These are phyloP conservation scores for Argyresthia albistria DNA, from an alignment of 2,888 invertebrate genomes.

Conservation along the genomic window DNA sequence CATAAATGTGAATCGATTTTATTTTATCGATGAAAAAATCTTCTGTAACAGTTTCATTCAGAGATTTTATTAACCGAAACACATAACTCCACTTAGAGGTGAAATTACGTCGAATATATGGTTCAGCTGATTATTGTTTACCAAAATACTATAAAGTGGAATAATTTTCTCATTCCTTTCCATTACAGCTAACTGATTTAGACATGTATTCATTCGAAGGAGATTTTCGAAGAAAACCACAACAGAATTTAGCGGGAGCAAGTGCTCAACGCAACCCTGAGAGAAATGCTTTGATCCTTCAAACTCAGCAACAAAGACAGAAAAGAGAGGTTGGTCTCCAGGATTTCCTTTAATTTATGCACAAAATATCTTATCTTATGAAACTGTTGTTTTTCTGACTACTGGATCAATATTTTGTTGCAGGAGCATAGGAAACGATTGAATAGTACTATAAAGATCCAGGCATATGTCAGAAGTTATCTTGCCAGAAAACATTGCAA, in stretches of 20 bases:
- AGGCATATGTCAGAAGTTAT: slow-evolving; percentile 85
- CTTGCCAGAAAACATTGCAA: slow-evolving; percentile 78
- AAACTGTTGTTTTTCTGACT: too few relatives aligned
- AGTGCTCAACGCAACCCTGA: slow-evolving; percentile 78
- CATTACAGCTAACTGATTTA: slow-evolving; percentile 20
- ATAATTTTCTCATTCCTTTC: slow-evolving; percentile 4
- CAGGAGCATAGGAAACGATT: slow-evolving; percentile 80
- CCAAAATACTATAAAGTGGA: neutral
- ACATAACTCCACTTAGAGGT: too few relatives aligned
- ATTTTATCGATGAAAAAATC: neutral
- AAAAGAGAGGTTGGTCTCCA: slow-evolving; percentile 81
- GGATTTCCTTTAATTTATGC: neutral
- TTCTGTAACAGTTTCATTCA: too few relatives aligned
- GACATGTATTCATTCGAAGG: slow-evolving; percentile 89
- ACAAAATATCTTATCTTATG: too few relatives aligned
- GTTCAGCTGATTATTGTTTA: slow-evolving; percentile 48
- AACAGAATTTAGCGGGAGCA: slow-evolving; percentile 92
- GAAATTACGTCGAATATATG: neutral
- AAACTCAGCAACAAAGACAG: slow-evolving; percentile 87
- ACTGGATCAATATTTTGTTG: slow-evolving; percentile 8
- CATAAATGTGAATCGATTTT: neutral
- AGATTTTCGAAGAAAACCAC: slow-evolving; percentile 87
- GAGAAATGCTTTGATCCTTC: slow-evolving; percentile 80
- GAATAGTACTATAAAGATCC: slow-evolving; percentile 85
- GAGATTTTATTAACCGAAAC: too few relatives aligned